Evolutionary conservation across 1,140 invertebrate genomes (phyloP), one percentile per base, ranked within the genome.

Genomic region (Pseudoatta argentina): DNA sequence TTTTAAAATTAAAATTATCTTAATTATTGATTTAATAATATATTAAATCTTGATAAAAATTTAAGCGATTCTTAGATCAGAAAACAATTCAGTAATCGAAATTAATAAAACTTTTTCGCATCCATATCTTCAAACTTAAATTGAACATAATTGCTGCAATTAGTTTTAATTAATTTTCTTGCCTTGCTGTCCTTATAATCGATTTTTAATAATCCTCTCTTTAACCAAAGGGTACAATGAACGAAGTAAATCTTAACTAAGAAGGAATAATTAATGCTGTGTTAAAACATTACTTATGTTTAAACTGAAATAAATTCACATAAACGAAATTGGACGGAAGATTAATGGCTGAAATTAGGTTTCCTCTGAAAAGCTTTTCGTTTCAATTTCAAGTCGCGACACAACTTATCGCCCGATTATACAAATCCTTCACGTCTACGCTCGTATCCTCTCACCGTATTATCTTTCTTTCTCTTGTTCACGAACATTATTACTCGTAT

Each of bases 341-440:
- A 83, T 83, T 48, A 61, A 73, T 63, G 27, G 8, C 7, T 61
- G 48, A 34, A 83, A 83, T 61, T 83, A 75, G 39, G 24, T 34
- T 61, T 10, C 18, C 27, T 8, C 79, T 4, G 69, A 18, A 34
- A 75, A 61, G 48, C 73, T 63, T 75, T 79, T 53, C 64, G 51
- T 83, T 55, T 34, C 55, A 73, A 69, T 78, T 64, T 18, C 61
- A 55, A 61, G 69, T 83, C 39, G 55, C 30, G 55, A 73, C 24
- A 57, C 53, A 75, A 75, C 24, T 83, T 83, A 83, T 73, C 79
- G 69, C 48, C 27, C 69, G 69, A 75, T 83, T 83, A 83, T 83
- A 83, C 79, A 61, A 61, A 75, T 75, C 77, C 64, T 48, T 78
- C 75, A 78, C 44, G 75, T 78, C 24, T 21, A 14, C 14, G 48